Evolutionary conservation across 2,888 invertebrate species (phyloP).

Genomic region (Synergus itoensis): DNA sequence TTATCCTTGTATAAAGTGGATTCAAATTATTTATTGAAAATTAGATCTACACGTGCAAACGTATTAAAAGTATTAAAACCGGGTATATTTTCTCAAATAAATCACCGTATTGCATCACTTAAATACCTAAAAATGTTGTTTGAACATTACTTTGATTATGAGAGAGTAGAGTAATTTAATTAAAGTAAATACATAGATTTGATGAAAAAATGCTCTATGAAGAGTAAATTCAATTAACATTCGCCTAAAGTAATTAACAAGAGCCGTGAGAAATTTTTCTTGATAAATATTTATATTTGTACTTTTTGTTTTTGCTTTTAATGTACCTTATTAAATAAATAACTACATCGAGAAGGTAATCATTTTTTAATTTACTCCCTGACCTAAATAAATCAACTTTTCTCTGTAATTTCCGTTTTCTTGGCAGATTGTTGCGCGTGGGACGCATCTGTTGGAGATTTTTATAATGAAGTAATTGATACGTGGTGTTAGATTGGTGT

Average conservation of each 20-base stretch:
- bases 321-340: neutral
- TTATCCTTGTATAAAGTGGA: neutral
- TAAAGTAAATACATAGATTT: neutral
- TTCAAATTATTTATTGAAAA: constrained; percentile 30
- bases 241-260: neutral
- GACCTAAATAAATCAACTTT: constrained; percentile 25
- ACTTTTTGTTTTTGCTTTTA: neutral
- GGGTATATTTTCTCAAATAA: neutral
- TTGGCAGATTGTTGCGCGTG: neutral
- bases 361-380: constrained; percentile 4
- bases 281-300: neutral
- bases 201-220: neutral
- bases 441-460: neutral
- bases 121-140: neutral
- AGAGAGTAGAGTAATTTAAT: neutral
- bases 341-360: neutral
- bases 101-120: constrained; percentile 5
- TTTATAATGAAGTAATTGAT: neutral
- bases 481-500: neutral
- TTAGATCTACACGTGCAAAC: neutral
- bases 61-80: constrained; percentile 4
- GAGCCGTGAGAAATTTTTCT: neutral
- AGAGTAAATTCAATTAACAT: neutral
- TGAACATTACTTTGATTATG: neutral
- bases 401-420: constrained; percentile 22